A percentile compares a stretch with the other conserved stretches of the same genome.
phyloP scores from a whole-genome alignment of 2,888 invertebrate species.

The Mellilla xanthometata region DNA sequence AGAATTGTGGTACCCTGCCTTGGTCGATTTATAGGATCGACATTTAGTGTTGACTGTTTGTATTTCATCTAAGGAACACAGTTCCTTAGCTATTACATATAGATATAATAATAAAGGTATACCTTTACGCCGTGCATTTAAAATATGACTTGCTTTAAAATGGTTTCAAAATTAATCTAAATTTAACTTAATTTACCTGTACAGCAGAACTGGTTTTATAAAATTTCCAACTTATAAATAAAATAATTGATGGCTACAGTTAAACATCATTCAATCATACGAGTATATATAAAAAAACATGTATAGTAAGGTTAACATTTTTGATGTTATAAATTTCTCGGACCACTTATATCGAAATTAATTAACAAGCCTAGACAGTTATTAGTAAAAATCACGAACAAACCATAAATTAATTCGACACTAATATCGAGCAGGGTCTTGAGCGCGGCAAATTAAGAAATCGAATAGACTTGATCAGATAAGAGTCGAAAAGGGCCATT shows the following conservation, averaged over 20 bases:
- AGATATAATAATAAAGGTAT: too few relatives aligned
- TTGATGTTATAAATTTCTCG: slow-evolving; percentile 15
- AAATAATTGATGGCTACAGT: slow-evolving; percentile 1
- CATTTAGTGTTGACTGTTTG: slow-evolving; percentile 12
- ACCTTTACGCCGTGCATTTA: too few relatives aligned
- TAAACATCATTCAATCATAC: slow-evolving; percentile 1
- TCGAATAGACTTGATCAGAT: slow-evolving; percentile 39
- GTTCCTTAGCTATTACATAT: neutral
- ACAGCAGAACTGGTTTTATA: too few relatives aligned
- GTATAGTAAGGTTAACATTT: slow-evolving; percentile 17
- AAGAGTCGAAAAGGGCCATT: slow-evolving; percentile 34
- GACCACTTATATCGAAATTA: slow-evolving; percentile 20
- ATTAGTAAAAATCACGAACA: slow-evolving; percentile 21
- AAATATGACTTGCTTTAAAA: too few relatives aligned
- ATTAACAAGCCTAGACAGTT: slow-evolving; percentile 23
- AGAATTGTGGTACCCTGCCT: too few relatives aligned
- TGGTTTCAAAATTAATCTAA: too few relatives aligned
- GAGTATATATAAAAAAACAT: slow-evolving; percentile 6
- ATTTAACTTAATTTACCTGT: too few relatives aligned
- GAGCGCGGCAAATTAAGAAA: slow-evolving; percentile 40
- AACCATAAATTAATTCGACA: slow-evolving; percentile 24
- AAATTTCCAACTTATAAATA: too few relatives aligned
- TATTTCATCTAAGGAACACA: too few relatives aligned
- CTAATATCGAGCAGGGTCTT: slow-evolving; percentile 37
- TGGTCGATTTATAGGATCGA: slow-evolving; percentile 16